Conservation (phyloP, 2,113 vertebrate genomes). For the Nycticorax nycticorax region DNA sequence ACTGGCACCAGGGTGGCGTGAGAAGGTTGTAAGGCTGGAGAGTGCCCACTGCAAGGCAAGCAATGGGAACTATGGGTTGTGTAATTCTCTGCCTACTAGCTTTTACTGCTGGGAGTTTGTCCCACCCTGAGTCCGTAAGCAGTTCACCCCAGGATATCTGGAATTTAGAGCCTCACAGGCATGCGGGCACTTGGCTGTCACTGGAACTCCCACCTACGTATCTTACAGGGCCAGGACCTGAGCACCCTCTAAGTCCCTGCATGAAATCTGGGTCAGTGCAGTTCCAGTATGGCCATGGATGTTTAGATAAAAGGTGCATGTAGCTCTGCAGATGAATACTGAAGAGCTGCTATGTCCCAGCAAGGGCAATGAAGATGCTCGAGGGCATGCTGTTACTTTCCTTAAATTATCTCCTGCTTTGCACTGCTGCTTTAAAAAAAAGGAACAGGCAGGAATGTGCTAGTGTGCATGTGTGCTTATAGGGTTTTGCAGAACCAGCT, state of each 20-base stretch:
- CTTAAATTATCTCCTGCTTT: neutral
- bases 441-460: neutral
- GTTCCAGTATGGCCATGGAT: neutral
- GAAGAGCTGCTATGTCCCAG: neutral
- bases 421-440: neutral
- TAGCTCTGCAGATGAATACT: neutral
- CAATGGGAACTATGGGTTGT: neutral
- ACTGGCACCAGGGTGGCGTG: neutral
- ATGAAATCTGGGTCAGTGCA: neutral
- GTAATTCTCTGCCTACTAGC: neutral
- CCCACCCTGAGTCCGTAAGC: neutral
- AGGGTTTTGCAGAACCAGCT: neutral
- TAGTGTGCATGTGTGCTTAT: neutral
- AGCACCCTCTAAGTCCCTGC: neutral
- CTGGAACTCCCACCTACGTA: neutral
- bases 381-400: neutral
- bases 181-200: neutral
- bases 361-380: neutral
- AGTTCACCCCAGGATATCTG: neutral
- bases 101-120: neutral
- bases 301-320: neutral
- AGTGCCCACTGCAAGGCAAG: neutral
- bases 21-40: neutral
- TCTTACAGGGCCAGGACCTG: neutral
- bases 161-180: neutral